Conservation (phyloP, 1,140 invertebrate species). For the Anastrepha ludens region DNA sequence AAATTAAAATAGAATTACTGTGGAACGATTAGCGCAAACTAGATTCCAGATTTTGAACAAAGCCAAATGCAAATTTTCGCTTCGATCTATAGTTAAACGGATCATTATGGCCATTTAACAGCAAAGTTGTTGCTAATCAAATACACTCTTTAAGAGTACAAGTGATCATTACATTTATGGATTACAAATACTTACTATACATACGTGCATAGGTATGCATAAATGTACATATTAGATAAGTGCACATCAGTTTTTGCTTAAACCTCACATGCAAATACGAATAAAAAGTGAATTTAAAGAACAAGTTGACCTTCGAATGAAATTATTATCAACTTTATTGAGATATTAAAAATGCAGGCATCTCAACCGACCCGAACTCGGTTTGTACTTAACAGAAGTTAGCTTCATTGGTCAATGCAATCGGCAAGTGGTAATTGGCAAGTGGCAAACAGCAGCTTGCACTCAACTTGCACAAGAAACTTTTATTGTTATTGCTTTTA, state of each 20-base stretch:
- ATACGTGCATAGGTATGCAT: no score
- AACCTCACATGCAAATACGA: slow-evolving; percentile 30
- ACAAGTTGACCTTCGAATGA: slow-evolving; percentile 44
- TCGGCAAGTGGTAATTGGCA: slow-evolving; percentile 20
- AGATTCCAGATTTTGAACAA: no score
- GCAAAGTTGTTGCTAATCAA: slow-evolving; percentile 9
- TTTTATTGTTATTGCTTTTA: slow-evolving; percentile 17
- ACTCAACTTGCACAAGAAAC: background rate
- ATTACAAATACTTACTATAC: background rate
- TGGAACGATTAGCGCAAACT: no score
- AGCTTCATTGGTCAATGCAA: slow-evolving; percentile 20
- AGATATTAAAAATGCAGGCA: slow-evolving; percentile 48
- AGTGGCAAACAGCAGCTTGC: background rate
- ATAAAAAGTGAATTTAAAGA: slow-evolving; percentile 51
- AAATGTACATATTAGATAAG: background rate
- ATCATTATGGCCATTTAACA: slow-evolving; percentile 6
- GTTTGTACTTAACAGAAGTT: background rate
- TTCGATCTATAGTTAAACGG: slow-evolving; percentile 8
- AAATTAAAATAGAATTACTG: no score
- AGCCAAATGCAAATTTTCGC: background rate
- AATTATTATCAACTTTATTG: slow-evolving; percentile 52
- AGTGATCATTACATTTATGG: background rate
- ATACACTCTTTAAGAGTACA: slow-evolving; percentile 5
- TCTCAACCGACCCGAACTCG: slow-evolving; percentile 7
- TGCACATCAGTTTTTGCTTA: background rate